Conservation (phyloP, 2,113 vertebrate genomes). For the Vidua chalybeata region DNA sequence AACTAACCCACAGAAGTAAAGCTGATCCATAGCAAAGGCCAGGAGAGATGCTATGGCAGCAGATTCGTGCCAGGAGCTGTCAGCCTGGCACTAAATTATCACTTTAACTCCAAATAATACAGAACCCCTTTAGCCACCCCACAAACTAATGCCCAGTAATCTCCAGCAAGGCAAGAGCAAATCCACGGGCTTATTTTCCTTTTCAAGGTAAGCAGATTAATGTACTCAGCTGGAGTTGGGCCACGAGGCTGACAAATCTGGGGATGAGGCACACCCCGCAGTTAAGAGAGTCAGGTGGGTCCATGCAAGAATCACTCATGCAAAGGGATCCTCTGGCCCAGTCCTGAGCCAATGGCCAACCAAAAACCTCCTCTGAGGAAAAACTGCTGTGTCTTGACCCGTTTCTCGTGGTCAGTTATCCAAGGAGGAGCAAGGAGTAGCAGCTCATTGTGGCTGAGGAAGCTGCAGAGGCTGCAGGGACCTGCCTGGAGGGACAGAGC, state of each 20-base stretch:
- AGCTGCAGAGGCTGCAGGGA: neutral
- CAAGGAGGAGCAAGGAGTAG: accelerated
- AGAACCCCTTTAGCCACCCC: neutral
- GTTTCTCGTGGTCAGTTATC: neutral
- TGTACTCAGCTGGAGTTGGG: neutral
- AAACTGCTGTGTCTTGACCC: neutral
- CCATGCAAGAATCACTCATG: neutral
- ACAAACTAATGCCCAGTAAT: neutral
- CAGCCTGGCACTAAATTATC: neutral
- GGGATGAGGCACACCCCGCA: neutral
- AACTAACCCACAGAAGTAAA: neutral
- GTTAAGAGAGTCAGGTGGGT: neutral
- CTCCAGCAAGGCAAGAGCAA: neutral
- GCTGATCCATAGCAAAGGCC: neutral
- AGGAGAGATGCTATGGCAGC: neutral
- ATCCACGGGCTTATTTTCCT: conserved; percentile 33
- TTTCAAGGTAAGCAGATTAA: conserved; percentile 29
- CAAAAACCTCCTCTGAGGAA: neutral
- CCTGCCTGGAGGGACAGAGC: too few relatives aligned
- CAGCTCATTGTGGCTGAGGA: neutral
- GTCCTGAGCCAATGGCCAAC: accelerated
- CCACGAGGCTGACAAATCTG: neutral
- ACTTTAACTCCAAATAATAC: neutral
- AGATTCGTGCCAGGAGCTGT: neutral
- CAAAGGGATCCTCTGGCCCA: neutral